Conservation (phyloP, 2,797 vertebrate species). For the Echeneis naucrates region DNA sequence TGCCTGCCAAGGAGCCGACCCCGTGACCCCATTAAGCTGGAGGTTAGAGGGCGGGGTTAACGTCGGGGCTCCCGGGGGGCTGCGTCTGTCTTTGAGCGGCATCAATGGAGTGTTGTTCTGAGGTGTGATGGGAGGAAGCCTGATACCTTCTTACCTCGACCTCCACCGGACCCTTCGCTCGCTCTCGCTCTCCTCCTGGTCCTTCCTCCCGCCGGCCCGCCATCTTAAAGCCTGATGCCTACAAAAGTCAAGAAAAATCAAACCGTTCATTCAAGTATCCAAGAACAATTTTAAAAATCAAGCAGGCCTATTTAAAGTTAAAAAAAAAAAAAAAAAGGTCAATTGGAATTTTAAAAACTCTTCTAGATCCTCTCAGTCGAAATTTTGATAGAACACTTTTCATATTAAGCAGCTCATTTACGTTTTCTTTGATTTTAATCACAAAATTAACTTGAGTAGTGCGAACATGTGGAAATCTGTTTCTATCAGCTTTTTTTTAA, state of each 20-base stretch:
- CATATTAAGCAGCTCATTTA: background rate
- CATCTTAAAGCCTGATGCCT: background rate
- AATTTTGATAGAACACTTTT: background rate
- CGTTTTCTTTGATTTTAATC: background rate
- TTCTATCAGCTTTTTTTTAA: background rate
- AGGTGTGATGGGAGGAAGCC: slow-evolving; percentile 42
- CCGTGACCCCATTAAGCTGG: slow-evolving; percentile 48
- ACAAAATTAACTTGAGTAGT: background rate
- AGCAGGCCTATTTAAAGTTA: too few relatives aligned
- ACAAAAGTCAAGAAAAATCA: background rate
- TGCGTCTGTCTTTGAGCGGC: slow-evolving; percentile 15
- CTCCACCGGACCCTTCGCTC: background rate
- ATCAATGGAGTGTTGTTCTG: slow-evolving; percentile 65
- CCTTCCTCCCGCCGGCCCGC: background rate
- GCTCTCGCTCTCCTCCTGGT: background rate
- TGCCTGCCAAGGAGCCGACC: slow-evolving; percentile 56
- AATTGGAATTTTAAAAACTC: background rate
- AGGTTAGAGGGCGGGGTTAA: slow-evolving; percentile 49
- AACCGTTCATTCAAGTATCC: too few relatives aligned
- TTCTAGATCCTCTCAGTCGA: background rate
- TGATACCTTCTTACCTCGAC: slow-evolving; percentile 29
- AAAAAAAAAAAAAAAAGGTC: too few relatives aligned
- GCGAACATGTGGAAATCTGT: too few relatives aligned
- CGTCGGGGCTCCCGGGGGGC: slow-evolving; percentile 6
- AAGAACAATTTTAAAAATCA: too few relatives aligned